These are phyloP conservation scores for Chunga burmeisteri DNA, from an alignment of 2,113 vertebrate species.

Conservation along the genomic window DNA sequence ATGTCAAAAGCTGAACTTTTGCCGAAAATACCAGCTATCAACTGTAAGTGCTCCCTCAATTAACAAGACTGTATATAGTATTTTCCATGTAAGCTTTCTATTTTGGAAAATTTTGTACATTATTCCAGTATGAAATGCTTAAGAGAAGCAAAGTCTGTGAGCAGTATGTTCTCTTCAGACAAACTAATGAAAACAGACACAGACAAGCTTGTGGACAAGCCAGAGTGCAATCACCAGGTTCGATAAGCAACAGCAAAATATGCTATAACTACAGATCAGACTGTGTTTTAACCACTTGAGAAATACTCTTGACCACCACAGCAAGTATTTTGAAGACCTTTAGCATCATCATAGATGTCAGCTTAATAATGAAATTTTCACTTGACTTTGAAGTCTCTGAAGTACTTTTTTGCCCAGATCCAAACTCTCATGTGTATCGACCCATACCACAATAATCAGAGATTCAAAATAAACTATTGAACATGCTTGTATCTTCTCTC, in stretches of 20 bases:
- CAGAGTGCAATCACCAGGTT: neutral
- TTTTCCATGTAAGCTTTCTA: neutral
- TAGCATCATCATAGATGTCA: neutral
- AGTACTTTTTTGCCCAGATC: neutral
- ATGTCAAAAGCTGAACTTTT: neutral
- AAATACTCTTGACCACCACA: neutral
- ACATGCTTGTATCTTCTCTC: neutral
- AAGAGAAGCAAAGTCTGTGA: neutral
- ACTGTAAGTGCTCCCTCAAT: neutral
- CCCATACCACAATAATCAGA: neutral
- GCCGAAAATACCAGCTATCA: neutral
- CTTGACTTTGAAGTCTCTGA: neutral
- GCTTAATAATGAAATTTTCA: neutral
- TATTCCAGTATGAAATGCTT: neutral
- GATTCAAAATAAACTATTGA: neutral
- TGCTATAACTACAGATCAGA: neutral
- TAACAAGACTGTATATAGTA: neutral
- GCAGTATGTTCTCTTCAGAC: neutral
- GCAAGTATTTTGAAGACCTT: neutral
- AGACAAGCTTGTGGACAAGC: neutral
- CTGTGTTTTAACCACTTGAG: neutral
- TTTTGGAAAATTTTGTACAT: neutral
- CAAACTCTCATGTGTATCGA: neutral
- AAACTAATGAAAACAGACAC: neutral
- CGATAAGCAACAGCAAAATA: neutral